phyloP scores from a whole-genome alignment of 2,797 vertebrate species.

The Glyptemys insculpta region DNA sequence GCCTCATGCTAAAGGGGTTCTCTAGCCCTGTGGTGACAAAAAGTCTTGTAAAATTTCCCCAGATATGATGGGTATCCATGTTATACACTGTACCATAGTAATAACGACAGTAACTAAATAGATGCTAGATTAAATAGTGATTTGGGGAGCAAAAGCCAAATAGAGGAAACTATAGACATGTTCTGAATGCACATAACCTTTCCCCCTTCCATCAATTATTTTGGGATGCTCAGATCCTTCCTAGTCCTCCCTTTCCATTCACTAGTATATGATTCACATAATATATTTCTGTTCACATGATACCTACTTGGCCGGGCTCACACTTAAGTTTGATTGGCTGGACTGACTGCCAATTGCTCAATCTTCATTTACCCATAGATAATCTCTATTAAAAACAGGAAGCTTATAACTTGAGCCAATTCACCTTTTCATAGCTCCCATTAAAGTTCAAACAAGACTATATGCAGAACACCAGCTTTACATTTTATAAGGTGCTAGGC shows the following conservation, averaged over 20 bases:
- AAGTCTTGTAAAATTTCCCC: neutral
- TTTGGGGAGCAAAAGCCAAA: neutral
- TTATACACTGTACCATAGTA: neutral
- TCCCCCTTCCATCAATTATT: neutral
- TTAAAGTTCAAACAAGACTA: neutral
- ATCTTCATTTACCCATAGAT: neutral
- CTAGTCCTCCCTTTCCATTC: neutral
- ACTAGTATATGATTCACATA: neutral
- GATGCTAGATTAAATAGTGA: rapidly evolving
- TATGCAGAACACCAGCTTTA: neutral
- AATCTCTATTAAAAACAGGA: neutral
- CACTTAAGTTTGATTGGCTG: neutral
- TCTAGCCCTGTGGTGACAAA: neutral
- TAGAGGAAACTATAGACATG: neutral
- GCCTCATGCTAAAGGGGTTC: neutral
- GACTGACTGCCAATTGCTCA: neutral
- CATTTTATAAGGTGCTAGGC: neutral
- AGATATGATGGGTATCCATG: neutral
- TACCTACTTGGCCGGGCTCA: neutral
- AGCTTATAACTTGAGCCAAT: neutral
- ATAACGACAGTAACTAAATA: neutral
- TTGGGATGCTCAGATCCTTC: neutral
- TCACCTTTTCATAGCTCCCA: neutral
- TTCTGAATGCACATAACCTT: neutral
- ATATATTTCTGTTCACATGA: neutral